Conservation (phyloP, 2,113 vertebrate genomes). For the Perognathus longimembris region DNA sequence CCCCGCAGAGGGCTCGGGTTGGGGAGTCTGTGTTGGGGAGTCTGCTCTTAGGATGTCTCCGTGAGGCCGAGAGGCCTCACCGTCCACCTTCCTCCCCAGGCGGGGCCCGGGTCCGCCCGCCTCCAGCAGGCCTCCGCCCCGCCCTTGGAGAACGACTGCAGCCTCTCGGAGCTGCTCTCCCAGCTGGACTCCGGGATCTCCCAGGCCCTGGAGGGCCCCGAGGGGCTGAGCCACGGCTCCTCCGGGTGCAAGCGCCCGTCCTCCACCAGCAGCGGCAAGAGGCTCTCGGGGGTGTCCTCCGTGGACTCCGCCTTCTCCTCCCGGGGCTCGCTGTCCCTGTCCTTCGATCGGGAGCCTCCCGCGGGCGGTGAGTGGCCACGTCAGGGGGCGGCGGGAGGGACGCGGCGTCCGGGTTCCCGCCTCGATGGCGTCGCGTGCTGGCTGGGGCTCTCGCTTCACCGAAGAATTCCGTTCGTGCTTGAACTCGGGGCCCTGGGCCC, state of each 20-base stretch:
- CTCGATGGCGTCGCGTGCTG: no score
- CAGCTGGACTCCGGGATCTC: constrained; percentile 97
- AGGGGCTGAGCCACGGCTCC: constrained; percentile 90
- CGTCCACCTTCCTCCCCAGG: constrained; percentile 68
- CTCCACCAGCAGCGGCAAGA: constrained; percentile 88
- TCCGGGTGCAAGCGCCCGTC: constrained; percentile 90
- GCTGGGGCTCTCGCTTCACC: no score
- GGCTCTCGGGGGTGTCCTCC: constrained; percentile 96
- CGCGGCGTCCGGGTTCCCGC: no score
- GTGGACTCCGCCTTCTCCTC: constrained; percentile 99
- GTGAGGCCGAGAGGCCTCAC: neutral
- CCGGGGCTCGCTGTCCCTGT: constrained; percentile 95
- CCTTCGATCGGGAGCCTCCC: constrained; percentile 95
- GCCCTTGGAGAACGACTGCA: constrained; percentile 93
- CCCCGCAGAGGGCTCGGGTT: no score
- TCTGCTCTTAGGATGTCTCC: neutral
- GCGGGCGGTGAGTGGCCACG: constrained; percentile 89
- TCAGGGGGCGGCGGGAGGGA: no score
- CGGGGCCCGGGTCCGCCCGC: constrained; percentile 70
- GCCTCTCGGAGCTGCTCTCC: constrained; percentile 95
- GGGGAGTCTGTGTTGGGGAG: no score
- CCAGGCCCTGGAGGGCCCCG: constrained; percentile 91
- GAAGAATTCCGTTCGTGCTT: no score
- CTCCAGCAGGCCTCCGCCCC: constrained; percentile 87
- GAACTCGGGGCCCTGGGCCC: no score